Evolutionary conservation across 2,797 vertebrate species (phyloP).

Genomic region (Linurgus olivaceus): DNA sequence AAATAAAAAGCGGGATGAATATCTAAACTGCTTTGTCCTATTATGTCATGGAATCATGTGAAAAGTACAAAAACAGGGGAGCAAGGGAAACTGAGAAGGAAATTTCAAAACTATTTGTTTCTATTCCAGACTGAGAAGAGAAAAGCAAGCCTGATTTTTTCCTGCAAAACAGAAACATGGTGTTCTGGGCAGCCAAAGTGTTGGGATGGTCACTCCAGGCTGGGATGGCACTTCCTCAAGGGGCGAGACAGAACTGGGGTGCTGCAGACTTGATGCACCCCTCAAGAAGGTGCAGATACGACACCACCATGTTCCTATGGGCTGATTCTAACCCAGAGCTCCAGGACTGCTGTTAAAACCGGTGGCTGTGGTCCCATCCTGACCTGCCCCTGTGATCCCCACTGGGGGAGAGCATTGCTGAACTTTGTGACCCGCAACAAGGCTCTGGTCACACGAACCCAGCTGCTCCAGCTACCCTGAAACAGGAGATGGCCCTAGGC

Average conservation of each 20-base stretch:
- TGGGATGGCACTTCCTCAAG: background rate
- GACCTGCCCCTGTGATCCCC: background rate
- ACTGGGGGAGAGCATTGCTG: fast-evolving
- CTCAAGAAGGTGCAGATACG: fast-evolving
- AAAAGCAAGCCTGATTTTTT: constrained; percentile 24
- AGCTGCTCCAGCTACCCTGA: background rate
- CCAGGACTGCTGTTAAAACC: background rate
- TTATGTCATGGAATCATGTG: constrained; percentile 70
- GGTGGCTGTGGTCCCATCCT: background rate
- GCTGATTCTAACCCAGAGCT: background rate
- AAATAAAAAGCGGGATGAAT: constrained; percentile 41
- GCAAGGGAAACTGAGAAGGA: constrained; percentile 59
- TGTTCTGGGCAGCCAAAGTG: background rate
- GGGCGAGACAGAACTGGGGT: background rate
- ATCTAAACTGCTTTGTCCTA: constrained; percentile 50
- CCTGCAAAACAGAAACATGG: background rate
- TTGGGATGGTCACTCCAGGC: background rate
- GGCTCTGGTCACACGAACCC: background rate
- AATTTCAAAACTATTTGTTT: constrained; percentile 63
- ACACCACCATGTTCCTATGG: background rate
- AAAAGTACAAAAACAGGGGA: constrained; percentile 62
- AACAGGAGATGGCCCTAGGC: background rate
- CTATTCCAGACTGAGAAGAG: background rate
- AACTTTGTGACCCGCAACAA: background rate
- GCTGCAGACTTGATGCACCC: background rate